phyloP scores from a whole-genome alignment of 92 coral and sea anemone species.

The Actinostola sp. region DNA sequence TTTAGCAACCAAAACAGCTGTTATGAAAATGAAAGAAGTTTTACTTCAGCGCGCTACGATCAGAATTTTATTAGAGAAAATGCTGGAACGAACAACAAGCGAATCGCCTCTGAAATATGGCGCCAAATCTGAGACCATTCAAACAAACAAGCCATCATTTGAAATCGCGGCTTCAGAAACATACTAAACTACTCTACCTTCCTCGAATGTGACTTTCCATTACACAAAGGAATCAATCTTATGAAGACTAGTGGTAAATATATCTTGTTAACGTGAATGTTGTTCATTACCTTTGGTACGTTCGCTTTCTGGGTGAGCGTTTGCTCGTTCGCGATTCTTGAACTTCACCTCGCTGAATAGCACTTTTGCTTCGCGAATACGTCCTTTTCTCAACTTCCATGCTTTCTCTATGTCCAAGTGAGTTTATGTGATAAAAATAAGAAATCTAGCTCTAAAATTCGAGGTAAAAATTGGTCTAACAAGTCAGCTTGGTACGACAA shows the following conservation, averaged over 20 bases:
- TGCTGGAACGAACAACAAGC: background rate
- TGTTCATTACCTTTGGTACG: conserved; percentile 36
- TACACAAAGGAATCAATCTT: too few species aligned
- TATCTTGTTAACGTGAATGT: background rate
- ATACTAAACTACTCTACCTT: background rate
- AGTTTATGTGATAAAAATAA: background rate
- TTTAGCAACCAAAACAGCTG: too few species aligned
- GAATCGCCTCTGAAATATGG: background rate
- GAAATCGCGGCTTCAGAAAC: background rate
- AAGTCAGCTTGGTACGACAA: conserved; percentile 1
- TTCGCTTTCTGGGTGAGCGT: conserved; percentile 40
- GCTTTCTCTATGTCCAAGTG: background rate
- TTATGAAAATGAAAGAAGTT: too few species aligned
- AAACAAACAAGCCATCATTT: background rate
- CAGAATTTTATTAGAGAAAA: background rate
- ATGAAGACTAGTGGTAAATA: too few species aligned
- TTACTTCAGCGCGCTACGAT: too few species aligned
- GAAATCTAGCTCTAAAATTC: conserved; percentile 6
- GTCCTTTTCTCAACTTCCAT: conserved; percentile 40
- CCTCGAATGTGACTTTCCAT: too few species aligned
- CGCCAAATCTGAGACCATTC: conserved; percentile 3
- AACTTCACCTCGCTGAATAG: background rate
- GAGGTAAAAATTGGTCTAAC: conserved; percentile 21
- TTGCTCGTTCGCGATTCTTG: conserved; percentile 2
- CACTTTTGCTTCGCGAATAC: conserved; percentile 24